Evolutionary conservation across 1,140 invertebrate species (phyloP), one percentile per base, ranked within the genome.

Genomic region (Anastrepha ludens): DNA sequence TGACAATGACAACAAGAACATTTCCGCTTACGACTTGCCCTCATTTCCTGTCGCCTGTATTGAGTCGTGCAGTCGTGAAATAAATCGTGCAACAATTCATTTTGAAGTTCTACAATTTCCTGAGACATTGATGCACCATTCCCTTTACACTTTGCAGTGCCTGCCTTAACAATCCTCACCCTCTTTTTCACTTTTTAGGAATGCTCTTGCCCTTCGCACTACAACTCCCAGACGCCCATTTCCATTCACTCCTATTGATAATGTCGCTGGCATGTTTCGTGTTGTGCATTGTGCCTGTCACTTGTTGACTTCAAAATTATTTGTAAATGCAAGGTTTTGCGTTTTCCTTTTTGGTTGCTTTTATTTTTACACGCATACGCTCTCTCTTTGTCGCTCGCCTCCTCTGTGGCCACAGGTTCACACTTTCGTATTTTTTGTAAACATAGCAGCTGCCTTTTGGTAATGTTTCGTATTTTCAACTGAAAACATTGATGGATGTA

Each of bases 41-140:
- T 39, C 64, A 67, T 67, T 67, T 67, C 64, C 64, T 41, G 64
- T n/a, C 64, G 13, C 64, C 29, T 67, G 29, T 67, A 67, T 67
- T 41, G 64, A 67, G 64, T 67, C 20, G 64, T 39, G 9, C 64
- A 13, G 29, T 29, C 29, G 64, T 67, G 39, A 65, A 39, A 67
- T 67, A 67, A 67, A 67, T 67, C 64, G 64, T 67, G 64, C 64
- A 41, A 41, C 29, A 67, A 67, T 67, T 67, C 64, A 67, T 67
- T 67, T 67, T 67, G 64, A 67, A 67, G 64, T 41, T 67, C 64
- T 20, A 67, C 64, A 67, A 67, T 13, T 39, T 67, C 64, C 64
- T 29, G 6, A 20, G 29, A 67, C 39, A 39, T 11, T n/a, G 64
- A 29, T 20, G 39, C 64, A 11, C 3, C 9, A 9, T 55, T 8